phyloP scores from a whole-genome alignment of 2,797 vertebrate genomes.

The Rhinella marina region DNA sequence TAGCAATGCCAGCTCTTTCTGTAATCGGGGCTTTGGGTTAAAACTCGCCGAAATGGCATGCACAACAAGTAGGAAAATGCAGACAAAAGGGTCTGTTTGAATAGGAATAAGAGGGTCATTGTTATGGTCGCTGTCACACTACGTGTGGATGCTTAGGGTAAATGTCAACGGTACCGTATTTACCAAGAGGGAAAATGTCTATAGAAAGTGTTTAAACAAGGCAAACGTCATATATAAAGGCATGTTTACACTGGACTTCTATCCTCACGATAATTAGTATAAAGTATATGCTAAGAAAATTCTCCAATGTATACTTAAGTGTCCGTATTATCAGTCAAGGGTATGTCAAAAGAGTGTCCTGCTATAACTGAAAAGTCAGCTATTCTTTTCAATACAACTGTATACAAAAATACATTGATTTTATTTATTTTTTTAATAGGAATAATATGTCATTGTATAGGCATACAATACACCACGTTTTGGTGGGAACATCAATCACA shows the following conservation, averaged over 20 bases:
- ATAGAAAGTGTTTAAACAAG: conserved; percentile 5
- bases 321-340: too few relatives aligned
- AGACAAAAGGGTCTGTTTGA: conserved; percentile 42
- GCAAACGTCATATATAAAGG: neutral
- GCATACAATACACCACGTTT: too few relatives aligned
- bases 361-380: too few relatives aligned
- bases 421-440: too few relatives aligned
- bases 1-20: conserved; percentile 36
- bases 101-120: conserved; percentile 37
- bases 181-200: neutral
- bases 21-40: conserved; percentile 37
- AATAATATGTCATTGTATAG: too few relatives aligned
- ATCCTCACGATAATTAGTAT: neutral
- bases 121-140: conserved; percentile 30
- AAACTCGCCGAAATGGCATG: conserved; percentile 21
- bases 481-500: too few relatives aligned
- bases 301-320: too few relatives aligned
- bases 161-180: conserved; percentile 37
- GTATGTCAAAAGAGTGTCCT: too few relatives aligned
- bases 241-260: neutral
- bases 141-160: conserved; percentile 36
- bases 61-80: conserved; percentile 30
- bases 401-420: too few relatives aligned
- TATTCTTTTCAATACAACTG: too few relatives aligned
- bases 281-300: too few relatives aligned